Evolutionary conservation across 2,113 vertebrate genomes (phyloP), one percentile per base, ranked within the genome.

Genomic region (Sinosuthora webbiana): DNA sequence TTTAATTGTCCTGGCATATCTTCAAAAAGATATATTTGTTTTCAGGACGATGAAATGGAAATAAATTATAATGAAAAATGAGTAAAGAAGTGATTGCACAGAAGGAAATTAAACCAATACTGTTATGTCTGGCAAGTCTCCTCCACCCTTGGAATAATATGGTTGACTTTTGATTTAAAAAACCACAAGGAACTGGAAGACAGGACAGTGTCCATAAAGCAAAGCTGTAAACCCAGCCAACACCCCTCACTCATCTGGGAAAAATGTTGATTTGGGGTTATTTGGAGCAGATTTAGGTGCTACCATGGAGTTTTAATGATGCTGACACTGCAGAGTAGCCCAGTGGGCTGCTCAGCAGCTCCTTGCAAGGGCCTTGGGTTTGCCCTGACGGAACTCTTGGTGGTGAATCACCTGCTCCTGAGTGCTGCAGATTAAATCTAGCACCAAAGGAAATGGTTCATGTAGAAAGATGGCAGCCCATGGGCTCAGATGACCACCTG

Each of bases 11-110:
- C 83, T 94, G 90, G 90, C 55, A 7, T 20, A 19, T n/a, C 79
- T 80, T 95, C 64, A 90, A 16, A 83, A 79, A 59, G 37, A 80
- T 22, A 21, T 18, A 55, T 88, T 91, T 93, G 62, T 7, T 89
- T 91, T 64, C 0, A 1, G 35, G 59, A 83, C 80, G 57, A 76
- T 16, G 35, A 83, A 95, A 73, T 69, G 49, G 84, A 95, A 96
- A 95, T 88, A 83, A 77, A 81, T 83, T 70, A 63, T 71, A 88
- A 52, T 55, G 82, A 88, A 90, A 95, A 92, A 83, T 35, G 24
- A 71, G 22, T 47, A 60, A 41, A 67, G 59, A 70, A 62, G 56
- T 77, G 84, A 80, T 86, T 83, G 44, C 59, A 47, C 22, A 37
- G 71, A 65, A 92, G 59, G 68, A 90, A 93, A 69, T 52, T 8